Percentiles rank a stretch among this genome's conserved stretches.
These are phyloP conservation scores for Anolis sagrei DNA, from an alignment of 2,113 vertebrate species.

Conservation along the genomic window DNA sequence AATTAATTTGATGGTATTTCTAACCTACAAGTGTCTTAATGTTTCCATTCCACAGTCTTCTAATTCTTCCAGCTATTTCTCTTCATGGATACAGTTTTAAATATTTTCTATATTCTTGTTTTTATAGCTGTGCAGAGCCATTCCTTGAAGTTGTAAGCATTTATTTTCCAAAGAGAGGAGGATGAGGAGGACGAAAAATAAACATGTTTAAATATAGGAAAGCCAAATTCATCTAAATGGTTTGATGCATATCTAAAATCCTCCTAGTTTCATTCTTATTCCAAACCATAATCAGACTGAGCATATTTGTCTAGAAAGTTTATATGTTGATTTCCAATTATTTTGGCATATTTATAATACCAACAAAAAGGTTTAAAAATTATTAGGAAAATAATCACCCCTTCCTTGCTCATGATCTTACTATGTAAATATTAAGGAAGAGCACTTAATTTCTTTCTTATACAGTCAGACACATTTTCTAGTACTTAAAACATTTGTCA, in stretches of 20 bases:
- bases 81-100: slow-evolving; percentile 45
- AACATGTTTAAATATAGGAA: background rate
- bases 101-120: background rate
- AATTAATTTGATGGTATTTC: slow-evolving; percentile 43
- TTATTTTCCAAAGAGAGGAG: background rate
- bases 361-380: background rate
- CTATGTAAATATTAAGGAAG: background rate
- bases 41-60: slow-evolving; percentile 35
- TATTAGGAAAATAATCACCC: background rate
- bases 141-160: background rate
- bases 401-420: background rate
- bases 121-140: background rate
- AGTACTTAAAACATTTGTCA: background rate
- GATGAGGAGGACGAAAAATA: too few relatives aligned
- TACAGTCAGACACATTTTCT: background rate
- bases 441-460: slow-evolving; percentile 4
- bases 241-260: slow-evolving; percentile 9
- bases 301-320: background rate
- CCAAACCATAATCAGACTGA: background rate
- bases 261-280: background rate
- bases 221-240: slow-evolving; percentile 13
- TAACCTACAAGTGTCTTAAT: slow-evolving; percentile 57
- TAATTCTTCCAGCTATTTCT: slow-evolving; percentile 51
- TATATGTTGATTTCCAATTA: background rate
- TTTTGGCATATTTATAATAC: background rate